Conservation (phyloP, 2,888 invertebrate genomes). For the Andrena dorsata region DNA sequence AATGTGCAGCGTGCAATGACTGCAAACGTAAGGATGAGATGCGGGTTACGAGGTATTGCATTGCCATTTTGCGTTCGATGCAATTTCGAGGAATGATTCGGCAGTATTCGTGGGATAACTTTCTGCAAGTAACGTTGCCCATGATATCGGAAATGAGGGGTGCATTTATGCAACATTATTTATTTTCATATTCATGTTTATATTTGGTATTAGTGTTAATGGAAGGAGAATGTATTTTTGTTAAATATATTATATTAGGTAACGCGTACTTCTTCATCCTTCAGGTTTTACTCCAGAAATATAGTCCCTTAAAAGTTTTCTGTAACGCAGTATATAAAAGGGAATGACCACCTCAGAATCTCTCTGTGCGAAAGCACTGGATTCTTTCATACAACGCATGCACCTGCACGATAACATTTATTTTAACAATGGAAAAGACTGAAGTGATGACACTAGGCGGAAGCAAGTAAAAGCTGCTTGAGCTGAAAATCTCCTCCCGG, state of each 20-base stretch:
- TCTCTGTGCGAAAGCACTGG: not conserved
- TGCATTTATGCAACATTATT: not conserved
- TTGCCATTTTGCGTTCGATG: not conserved
- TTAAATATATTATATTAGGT: no score
- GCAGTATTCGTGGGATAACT: not conserved
- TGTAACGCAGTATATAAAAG: no score
- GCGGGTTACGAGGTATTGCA: not conserved
- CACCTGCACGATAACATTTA: not conserved
- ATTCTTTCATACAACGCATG: not conserved
- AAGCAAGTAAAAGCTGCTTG: not conserved
- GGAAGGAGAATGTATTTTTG: not conserved
- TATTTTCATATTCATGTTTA: no score
- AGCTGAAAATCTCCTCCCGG: not conserved
- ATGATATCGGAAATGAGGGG: not conserved
- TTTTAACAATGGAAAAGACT: not conserved
- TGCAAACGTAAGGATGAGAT: not conserved
- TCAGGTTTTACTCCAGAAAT: no score
- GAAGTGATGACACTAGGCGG: not conserved
- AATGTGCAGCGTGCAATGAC: not conserved
- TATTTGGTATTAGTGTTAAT: no score
- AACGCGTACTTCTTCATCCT: no score
- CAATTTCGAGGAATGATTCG: slow-evolving; percentile 10
- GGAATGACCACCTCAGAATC: not conserved
- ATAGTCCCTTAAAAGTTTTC: no score
- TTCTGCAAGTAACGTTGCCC: not conserved